Evolutionary conservation across 2,797 vertebrate species (phyloP), one percentile per base, ranked within the genome.

Genomic region (Sphenopsis melanotis): DNA sequence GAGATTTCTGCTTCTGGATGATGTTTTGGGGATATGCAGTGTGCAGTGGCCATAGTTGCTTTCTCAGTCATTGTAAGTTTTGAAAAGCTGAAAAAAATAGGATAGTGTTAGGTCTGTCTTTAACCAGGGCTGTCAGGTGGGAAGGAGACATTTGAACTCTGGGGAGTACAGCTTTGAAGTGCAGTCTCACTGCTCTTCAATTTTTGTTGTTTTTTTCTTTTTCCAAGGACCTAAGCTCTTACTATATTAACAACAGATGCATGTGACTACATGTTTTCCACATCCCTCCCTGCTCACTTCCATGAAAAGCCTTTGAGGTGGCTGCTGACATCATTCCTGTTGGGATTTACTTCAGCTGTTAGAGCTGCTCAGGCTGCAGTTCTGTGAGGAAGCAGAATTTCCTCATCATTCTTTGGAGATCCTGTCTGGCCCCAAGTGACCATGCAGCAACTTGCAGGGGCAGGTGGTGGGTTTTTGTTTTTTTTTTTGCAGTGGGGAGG

Each of bases 381-480:
- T 87, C 7, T 50, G 17, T 63, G 69, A 44, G 34, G 53, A 80
- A 83, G 49, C 53, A 49, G 32, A 80, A 30, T 57, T 91, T 86
- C 53, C 37, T 11, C 19, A 0, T 56, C 3, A n/a, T 32, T 34
- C 2, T 4, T 27, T 0, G 0, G 37, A 27, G n/a, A 24, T 39
- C 36, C 60, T 6, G 1, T 0, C 32, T 37, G 44, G 21, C 47
- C 41, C 11, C 1, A 23, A 49, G 49, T 82, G 44, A 68, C 41
- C 42, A 11, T 16, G 46, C 50, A 63, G 66, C 27, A 23, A 4
- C 15, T 13, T 32, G 59, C 22, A 42, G 65, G 55, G 61, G 4
- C 32, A 39, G 37, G 22, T 16, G 17, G 8, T 49, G 7, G 7
- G 12, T 12, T 14, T 71, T 76, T 37, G 3, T 12, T 18, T 46